phyloP scores from a whole-genome alignment of 2,113 vertebrate species.

The Microcebus murinus region DNA sequence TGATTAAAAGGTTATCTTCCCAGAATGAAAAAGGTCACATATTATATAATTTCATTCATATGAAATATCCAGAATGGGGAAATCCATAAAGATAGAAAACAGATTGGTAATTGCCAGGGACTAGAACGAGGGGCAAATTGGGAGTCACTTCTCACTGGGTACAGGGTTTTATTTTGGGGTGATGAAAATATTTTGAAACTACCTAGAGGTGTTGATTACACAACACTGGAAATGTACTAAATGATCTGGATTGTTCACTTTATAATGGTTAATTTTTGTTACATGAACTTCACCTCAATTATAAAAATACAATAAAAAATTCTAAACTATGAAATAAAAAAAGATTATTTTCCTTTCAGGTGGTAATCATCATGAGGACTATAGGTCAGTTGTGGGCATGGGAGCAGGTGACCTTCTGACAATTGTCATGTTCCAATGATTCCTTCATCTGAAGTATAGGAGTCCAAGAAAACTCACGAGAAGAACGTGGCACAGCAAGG shows the following conservation, averaged over 20 bases:
- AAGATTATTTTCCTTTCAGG: background rate
- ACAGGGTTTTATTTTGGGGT: background rate
- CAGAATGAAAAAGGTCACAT: background rate
- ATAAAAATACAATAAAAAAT: background rate
- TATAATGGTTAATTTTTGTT: background rate
- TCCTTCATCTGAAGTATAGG: background rate
- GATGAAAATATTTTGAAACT: background rate
- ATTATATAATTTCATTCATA: background rate
- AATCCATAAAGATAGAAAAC: background rate
- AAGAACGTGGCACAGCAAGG: background rate
- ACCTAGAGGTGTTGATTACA: background rate
- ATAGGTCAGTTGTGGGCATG: background rate
- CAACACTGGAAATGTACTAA: background rate
- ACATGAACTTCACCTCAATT: background rate
- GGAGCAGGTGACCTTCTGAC: background rate
- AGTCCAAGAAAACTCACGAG: background rate
- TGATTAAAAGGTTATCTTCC: background rate
- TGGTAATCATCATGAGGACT: background rate
- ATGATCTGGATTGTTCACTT: background rate
- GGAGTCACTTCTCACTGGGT: background rate
- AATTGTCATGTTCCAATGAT: background rate
- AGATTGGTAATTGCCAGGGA: background rate
- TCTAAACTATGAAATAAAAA: background rate
- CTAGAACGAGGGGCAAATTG: background rate
- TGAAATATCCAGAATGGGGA: background rate